Evolutionary conservation across 2,888 invertebrate genomes (phyloP).

Genomic region (Cheilosia scutellata): DNA sequence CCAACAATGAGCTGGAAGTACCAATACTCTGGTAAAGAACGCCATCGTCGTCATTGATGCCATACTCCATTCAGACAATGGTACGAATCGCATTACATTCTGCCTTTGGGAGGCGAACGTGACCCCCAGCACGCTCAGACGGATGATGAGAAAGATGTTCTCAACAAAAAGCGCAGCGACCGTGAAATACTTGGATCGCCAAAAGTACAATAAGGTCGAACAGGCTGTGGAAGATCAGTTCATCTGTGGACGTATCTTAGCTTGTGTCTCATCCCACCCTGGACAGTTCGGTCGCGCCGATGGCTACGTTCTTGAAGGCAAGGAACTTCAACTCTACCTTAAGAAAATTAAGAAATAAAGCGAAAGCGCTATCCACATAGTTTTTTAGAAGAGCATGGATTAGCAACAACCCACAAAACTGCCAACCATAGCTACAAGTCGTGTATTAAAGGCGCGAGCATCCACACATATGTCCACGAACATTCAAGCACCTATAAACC

Average conservation of each 20-base stretch:
- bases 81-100: slow-evolving; percentile 98
- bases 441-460: too few species aligned
- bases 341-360: slow-evolving; percentile 92
- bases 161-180: slow-evolving; percentile 97
- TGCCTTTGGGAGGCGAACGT: slow-evolving; percentile 98
- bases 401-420: too few species aligned
- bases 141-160: slow-evolving; percentile 96
- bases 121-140: slow-evolving; percentile 94
- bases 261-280: slow-evolving; percentile 98
- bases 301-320: slow-evolving; percentile 99
- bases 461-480: too few species aligned
- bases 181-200: slow-evolving; percentile 97
- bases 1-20: slow-evolving; percentile 99
- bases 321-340: slow-evolving; percentile 99
- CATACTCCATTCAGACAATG: slow-evolving; percentile 99
- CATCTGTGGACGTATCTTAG: slow-evolving; percentile 96
- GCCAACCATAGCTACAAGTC: too few species aligned
- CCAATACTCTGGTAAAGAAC: slow-evolving; percentile 99
- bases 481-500: too few species aligned
- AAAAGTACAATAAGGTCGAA: slow-evolving; percentile 97
- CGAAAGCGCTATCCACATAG: slow-evolving; percentile 68
- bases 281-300: slow-evolving; percentile 99
- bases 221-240: slow-evolving; percentile 98
- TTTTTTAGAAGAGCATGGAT: too few species aligned
- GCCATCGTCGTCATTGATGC: slow-evolving; percentile 98